These are phyloP conservation scores for Megalops cyprinoides DNA, from an alignment of 2,797 vertebrate genomes.

Conservation along the genomic window DNA sequence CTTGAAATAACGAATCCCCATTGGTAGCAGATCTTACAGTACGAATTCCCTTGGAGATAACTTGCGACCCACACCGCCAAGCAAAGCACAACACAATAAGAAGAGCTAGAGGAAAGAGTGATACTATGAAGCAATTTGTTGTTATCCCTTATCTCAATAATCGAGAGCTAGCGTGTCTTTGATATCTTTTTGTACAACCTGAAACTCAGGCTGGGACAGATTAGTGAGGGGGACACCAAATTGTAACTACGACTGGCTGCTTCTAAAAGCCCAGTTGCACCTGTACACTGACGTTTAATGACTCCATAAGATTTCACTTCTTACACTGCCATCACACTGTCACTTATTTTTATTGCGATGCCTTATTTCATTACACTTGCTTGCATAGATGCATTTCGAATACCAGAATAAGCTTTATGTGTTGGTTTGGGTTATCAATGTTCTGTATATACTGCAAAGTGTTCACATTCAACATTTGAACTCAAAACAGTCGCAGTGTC, in stretches of 20 bases:
- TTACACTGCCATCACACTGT: too few species aligned
- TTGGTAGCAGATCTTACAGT: conserved; percentile 6
- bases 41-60: conserved; percentile 9
- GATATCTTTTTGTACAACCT: too few species aligned
- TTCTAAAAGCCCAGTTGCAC: too few species aligned
- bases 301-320: too few species aligned
- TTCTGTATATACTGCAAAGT: not conserved
- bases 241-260: too few species aligned
- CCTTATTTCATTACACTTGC: not conserved
- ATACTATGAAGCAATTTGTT: not conserved
- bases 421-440: not conserved
- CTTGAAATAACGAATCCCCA: conserved; percentile 35
- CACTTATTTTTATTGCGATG: too few species aligned
- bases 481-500: not conserved
- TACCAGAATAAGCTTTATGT: not conserved
- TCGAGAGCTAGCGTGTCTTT: not conserved
- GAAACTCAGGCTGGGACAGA: too few species aligned
- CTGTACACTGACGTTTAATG: too few species aligned
- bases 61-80: not conserved
- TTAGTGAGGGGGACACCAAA: too few species aligned
- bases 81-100: not conserved
- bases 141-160: too few species aligned
- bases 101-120: not conserved
- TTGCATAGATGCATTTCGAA: not conserved
- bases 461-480: not conserved